phyloP scores from a whole-genome alignment of 2,797 vertebrate genomes.

The Furcifer pardalis region DNA sequence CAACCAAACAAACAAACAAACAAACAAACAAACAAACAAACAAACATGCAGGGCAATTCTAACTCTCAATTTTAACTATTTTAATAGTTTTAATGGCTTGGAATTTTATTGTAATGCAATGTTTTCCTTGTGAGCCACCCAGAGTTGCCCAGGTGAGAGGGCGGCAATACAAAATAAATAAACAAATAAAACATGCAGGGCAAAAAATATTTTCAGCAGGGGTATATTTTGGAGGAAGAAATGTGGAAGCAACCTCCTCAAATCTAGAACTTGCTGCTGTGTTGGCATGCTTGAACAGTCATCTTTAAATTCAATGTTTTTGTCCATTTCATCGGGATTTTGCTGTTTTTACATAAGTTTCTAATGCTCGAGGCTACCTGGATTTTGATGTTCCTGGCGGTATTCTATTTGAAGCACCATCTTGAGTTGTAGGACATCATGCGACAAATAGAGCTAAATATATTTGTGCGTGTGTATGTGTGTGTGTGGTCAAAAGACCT shows the following conservation, averaged over 20 bases:
- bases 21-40: no score
- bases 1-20: no score
- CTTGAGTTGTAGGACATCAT: not conserved
- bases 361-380: not conserved
- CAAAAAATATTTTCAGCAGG: not conserved
- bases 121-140: no score
- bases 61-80: no score
- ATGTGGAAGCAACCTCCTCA: not conserved
- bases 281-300: not conserved
- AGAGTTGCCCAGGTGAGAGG: no score
- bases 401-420: conserved; percentile 28
- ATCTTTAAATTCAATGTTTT: not conserved
- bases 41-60: no score
- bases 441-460: conserved; percentile 30
- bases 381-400: not conserved
- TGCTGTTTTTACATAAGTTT: not conserved
- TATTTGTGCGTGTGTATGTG: not conserved
- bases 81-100: no score
- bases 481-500: not conserved
- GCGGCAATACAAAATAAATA: no score
- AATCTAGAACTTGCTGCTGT: not conserved
- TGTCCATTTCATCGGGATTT: not conserved
- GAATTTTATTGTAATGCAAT: no score
- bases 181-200: no score
- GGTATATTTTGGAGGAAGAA: not conserved